Percentiles rank a stretch among this genome's conserved stretches.
These are phyloP conservation scores for Drosophila acutilabella DNA, from an alignment of 2,888 invertebrate species.

Conservation along the genomic window DNA sequence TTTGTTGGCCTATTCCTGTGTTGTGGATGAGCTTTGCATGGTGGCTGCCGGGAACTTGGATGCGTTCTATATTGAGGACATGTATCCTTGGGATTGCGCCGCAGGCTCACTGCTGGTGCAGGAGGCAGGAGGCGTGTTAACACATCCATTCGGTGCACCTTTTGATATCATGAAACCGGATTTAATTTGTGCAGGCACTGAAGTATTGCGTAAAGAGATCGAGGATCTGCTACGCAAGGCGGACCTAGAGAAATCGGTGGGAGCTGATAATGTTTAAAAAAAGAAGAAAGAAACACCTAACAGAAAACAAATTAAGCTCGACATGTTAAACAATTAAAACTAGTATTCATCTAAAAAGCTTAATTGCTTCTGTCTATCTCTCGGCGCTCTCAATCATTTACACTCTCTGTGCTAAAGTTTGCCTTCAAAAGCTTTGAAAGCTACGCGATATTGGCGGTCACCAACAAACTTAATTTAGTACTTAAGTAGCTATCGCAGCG, in stretches of 20 bases:
- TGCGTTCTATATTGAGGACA: constrained; percentile 89
- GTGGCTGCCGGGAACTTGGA: constrained; percentile 90
- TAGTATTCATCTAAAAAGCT: constrained; percentile 27
- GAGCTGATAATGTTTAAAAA: constrained; percentile 32
- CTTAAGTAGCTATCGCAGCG: constrained; percentile 6
- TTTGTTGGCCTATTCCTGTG: constrained; percentile 88
- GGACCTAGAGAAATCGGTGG: constrained; percentile 83
- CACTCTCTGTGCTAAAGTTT: constrained; percentile 20
- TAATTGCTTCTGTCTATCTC: constrained; percentile 5
- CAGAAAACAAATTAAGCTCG: constrained; percentile 83
- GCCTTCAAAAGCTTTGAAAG: constrained; percentile 18
- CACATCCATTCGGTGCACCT: constrained; percentile 87
- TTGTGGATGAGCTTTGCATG: constrained; percentile 90
- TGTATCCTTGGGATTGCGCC: constrained; percentile 92
- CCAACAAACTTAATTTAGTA: constrained; percentile 30
- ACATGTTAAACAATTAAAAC: constrained; percentile 39
- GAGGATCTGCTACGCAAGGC: constrained; percentile 86
- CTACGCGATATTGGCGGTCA: background rate
- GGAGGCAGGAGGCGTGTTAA: constrained; percentile 91
- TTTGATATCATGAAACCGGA: constrained; percentile 87
- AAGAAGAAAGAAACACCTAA: constrained; percentile 10
- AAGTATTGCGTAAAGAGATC: constrained; percentile 85
- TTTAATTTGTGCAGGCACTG: constrained; percentile 86
- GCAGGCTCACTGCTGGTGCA: constrained; percentile 90
- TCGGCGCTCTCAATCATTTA: background rate